Base-by-base conservation (phyloP, 2,888 invertebrate genomes). In the Epiblema foenella region DNA sequence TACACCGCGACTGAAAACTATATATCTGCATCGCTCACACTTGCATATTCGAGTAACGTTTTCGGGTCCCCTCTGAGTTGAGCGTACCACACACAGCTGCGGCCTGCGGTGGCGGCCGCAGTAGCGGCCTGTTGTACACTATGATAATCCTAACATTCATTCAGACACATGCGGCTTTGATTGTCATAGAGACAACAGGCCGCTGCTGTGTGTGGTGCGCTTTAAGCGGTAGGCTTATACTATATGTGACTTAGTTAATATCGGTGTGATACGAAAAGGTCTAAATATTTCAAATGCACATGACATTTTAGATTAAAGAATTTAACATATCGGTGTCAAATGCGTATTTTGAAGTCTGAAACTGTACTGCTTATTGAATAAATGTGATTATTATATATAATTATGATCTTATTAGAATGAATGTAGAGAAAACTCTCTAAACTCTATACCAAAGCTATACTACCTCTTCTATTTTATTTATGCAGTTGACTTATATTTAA, bases 261-360 rank as follows among this genome's bases (percentile, higher is more conserved):
- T 54, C 20, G 52, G 63, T 65, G 69, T 70, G 71, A 71, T 71
- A 72, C n/a, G 39, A 60, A 46, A 59, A 69, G 69, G 69, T 65
- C 72, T 68, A 72, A 72, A 71, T 33, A 56, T 12, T 49, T 46
- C 7, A 49, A 63, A 52, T 46, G 46, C n/a, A 46, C 46, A 33
- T 33, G 46, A 15, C 15, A 46, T n/a, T n/a, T 0, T 46, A 46
- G 46, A 24, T 39, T 66, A 71, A 71, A 71, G 66, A 71, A 71
- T 71, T 71, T 71, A 24, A 71, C 71, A 71, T 71, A 71, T 71
- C 71, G 67, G 18, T 67, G 56, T 20, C n/a, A 20, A 56, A 24
- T 60, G 54, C 15, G 46, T 62, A 56, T 46, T 57, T 37, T 33
- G 24, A 71, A 71, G 71, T 71, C 71, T 71, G 67, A 71, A 39